Evolutionary conservation across 1,140 invertebrate species (phyloP), one percentile per base, ranked within the genome.

Genomic region (Zophobas atratus): DNA sequence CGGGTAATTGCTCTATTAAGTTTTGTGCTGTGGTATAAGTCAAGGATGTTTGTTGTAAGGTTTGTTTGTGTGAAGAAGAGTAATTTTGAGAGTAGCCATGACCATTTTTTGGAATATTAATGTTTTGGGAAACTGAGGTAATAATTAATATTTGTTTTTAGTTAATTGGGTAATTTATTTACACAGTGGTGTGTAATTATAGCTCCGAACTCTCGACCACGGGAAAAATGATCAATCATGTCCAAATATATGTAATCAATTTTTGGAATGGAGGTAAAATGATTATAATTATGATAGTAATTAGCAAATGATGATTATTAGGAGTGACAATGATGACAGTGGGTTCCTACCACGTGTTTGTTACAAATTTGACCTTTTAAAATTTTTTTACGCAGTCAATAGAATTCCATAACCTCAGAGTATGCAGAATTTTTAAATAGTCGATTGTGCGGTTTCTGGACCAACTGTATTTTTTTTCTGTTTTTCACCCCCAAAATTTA

Each of bases 1-100:
- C 60, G 33, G 4, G 34, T 67, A 67, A 67, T 67, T 67, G 60
- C 38, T 67, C 60, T 32, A 67, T 67, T 67, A 67, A 43, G 39
- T 67, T 36, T 41, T 67, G 60, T 43, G 3, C 43, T 67, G 32
- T 67, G 41, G 41, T 43, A 57, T 57, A 67, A 43, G 60, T 67
- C 60, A 67, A 67, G 60, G 60, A 8, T 43, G 1, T 36, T 1
- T 35, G n/a, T 8, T n/a, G 20, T 20, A 57, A 57, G 55, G 55
- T 35, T 57, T 8, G 35, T 57, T 36, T 57, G 20, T 51, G 4
- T 4, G 49, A 20, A 4, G 4, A 51, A 51, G 49, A 4, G 49
- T 51, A 51, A 51, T 51, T 6, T 51, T 20, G 20, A 20, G 6
- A 5, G 2, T 51, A 51, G n/a, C 49, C 49, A 51, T 20, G 49